These are phyloP conservation scores for Bugula neritina DNA, from an alignment of 2,888 invertebrate genomes.

Conservation along the genomic window DNA sequence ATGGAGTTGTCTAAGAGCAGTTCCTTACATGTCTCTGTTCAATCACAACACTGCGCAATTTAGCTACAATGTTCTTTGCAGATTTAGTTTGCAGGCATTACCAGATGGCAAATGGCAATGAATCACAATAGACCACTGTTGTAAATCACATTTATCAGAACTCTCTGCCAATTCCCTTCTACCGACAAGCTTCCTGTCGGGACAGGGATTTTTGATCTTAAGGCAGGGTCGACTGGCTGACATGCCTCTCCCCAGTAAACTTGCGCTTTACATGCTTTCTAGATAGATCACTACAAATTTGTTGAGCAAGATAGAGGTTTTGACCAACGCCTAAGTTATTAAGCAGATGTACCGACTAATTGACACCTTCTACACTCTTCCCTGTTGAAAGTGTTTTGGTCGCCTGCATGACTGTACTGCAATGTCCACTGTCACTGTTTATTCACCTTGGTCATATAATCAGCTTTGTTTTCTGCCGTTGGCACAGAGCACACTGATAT, in stretches of 20 bases:
- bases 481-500: neutral
- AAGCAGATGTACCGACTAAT: neutral
- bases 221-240: neutral
- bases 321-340: neutral
- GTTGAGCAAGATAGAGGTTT: conserved; percentile 4
- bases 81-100: neutral
- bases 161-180: neutral
- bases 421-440: neutral
- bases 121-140: neutral
- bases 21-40: no score
- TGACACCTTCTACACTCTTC: neutral
- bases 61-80: neutral
- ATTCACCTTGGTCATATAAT: neutral
- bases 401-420: neutral
- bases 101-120: neutral
- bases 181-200: no score
- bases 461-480: no score
- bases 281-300: neutral
- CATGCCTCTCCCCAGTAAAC: conserved; percentile 3
- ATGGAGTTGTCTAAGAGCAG: no score
- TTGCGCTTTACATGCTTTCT: no score
- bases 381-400: neutral
- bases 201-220: neutral
- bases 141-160: neutral
- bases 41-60: no score